Evolutionary conservation across 2,797 vertebrate species (phyloP).

Genomic region (Lutjanus campechanus): DNA sequence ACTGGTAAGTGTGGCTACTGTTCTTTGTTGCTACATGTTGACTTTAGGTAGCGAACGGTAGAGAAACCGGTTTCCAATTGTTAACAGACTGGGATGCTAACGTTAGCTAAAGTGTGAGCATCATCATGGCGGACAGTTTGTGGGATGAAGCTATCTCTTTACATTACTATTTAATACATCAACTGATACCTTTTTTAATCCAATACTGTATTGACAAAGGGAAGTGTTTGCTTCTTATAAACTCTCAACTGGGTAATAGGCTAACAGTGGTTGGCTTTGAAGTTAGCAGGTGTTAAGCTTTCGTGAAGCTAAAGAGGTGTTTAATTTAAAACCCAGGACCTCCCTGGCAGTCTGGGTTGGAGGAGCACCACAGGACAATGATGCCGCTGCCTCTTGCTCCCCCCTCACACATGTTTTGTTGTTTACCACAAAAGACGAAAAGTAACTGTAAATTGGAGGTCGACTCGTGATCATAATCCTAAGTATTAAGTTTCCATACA

Average conservation of each 20-base stretch:
- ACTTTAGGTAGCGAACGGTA: fast-evolving
- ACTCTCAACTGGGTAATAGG: fast-evolving
- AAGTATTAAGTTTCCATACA: neutral
- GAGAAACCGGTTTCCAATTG: neutral
- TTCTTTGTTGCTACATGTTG: fast-evolving
- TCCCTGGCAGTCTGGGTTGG: neutral
- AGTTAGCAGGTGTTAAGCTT: neutral
- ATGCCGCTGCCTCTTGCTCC: neutral
- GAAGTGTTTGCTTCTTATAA: neutral
- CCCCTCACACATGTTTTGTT: neutral
- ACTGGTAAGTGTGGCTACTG: slow-evolving; percentile 69
- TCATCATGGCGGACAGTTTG: slow-evolving; percentile 65
- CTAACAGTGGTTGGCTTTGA: neutral
- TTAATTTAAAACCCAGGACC: neutral
- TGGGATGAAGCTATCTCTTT: neutral
- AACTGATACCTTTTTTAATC: neutral
- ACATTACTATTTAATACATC: neutral
- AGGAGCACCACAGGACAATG: neutral
- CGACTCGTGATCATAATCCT: fast-evolving
- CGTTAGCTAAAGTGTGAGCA: slow-evolving; percentile 44
- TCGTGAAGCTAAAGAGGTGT: neutral
- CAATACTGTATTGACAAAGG: fast-evolving
- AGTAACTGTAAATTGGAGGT: too few relatives aligned
- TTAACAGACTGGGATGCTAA: slow-evolving; percentile 29
- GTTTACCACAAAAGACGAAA: neutral